Percentiles rank a stretch among this genome's conserved stretches.
These are phyloP conservation scores for Prionailurus viverrinus DNA, from an alignment of 2,113 vertebrate species.

Conservation along the genomic window DNA sequence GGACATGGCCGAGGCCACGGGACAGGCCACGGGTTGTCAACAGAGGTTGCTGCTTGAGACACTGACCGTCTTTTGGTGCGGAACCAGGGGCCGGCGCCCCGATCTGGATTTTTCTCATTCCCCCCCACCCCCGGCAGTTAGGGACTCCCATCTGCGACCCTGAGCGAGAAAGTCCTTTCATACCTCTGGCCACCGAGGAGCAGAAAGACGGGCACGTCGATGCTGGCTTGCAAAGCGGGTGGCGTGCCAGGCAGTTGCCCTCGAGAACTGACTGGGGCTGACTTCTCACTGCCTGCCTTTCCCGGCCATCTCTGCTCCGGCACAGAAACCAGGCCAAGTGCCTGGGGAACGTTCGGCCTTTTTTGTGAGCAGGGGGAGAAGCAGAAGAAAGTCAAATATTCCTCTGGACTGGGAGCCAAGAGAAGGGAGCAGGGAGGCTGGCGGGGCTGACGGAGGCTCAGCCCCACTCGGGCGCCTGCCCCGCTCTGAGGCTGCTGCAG, in stretches of 20 bases:
- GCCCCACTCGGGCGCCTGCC: neutral
- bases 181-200: neutral
- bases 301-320: conserved; percentile 22
- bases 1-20: neutral
- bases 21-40: neutral
- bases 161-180: neutral
- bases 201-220: neutral
- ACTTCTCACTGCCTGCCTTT: conserved; percentile 42
- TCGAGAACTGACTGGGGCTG: neutral
- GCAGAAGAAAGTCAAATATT: conserved; percentile 82
- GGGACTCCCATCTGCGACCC: neutral
- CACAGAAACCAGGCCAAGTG: conserved; percentile 73
- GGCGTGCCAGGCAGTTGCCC: neutral
- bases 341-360: conserved; percentile 75
- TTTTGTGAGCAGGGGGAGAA: conserved; percentile 71
- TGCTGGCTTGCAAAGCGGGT: neutral
- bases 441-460: neutral
- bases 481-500: neutral
- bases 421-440: conserved; percentile 48
- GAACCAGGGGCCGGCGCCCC: neutral
- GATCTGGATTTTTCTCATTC: neutral
- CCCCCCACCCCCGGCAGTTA: neutral
- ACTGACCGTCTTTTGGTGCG: neutral
- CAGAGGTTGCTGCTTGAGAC: neutral
- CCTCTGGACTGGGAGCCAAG: conserved; percentile 48